phyloP scores from a whole-genome alignment of 2,888 invertebrate species.

The Catocala fraxini region DNA sequence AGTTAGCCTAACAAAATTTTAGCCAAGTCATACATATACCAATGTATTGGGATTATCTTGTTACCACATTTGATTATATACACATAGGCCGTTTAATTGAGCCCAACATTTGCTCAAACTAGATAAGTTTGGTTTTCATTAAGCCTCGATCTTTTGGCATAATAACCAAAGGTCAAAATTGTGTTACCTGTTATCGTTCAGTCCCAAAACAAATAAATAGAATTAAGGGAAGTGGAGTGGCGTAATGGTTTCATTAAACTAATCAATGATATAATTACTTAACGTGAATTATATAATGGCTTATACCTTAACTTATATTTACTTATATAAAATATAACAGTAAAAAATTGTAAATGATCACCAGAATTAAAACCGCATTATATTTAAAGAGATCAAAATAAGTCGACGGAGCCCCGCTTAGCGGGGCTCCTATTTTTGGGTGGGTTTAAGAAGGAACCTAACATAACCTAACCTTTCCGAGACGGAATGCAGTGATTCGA shows the following conservation, averaged over 20 bases:
- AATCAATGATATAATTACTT: too few relatives aligned
- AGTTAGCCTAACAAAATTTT: constrained; percentile 17
- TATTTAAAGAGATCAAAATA: too few relatives aligned
- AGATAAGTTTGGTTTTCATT: constrained; percentile 35
- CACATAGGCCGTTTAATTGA: constrained; percentile 22
- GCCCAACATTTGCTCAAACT: constrained; percentile 24
- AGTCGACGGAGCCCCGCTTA: too few relatives aligned
- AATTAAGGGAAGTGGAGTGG: neutral
- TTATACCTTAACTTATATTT: too few relatives aligned
- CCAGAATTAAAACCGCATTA: too few relatives aligned
- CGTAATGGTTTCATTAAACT: neutral
- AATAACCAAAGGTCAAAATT: neutral
- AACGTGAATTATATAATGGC: too few relatives aligned
- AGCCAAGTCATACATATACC: constrained; percentile 21
- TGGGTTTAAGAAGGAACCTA: too few relatives aligned
- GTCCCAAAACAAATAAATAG: neutral
- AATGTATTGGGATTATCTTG: constrained; percentile 14
- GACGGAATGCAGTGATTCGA: too few relatives aligned
- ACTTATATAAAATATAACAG: too few relatives aligned
- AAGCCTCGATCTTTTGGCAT: constrained; percentile 8
- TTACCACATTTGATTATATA: constrained; percentile 25
- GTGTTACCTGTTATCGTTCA: neutral
- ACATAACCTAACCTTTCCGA: too few relatives aligned
- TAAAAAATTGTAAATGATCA: too few relatives aligned
- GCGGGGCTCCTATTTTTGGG: too few relatives aligned